Base-by-base conservation (phyloP, 2,113 vertebrate genomes). In the Tretioscincus oriximinensis region DNA sequence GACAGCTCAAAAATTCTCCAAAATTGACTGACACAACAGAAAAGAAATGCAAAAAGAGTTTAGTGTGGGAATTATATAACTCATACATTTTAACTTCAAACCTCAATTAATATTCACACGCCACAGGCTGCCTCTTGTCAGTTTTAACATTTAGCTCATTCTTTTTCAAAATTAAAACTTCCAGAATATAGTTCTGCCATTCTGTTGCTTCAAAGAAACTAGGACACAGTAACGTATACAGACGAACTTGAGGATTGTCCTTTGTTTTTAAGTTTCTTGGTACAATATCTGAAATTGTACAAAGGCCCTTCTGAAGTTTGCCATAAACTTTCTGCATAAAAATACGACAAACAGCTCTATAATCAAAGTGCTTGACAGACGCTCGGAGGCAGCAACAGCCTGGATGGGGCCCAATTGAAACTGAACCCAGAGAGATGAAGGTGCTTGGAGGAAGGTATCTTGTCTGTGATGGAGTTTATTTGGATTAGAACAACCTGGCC, bases 181-280 rank as follows among this genome's bases (percentile, higher is more conserved):
- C 28, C 71, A 28, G 76, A 79, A 21, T 6, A 73, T 72, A 66
- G 28, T 71, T 45, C 26, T 0, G 0, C 54, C 81, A 47, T 67
- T 29, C 3, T 28, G 9, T 0, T 63, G 61, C 21, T 60, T 28
- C 51, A 79, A 11, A 67, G 51, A 91, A 91, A 87, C 29, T 61
- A 54, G 90, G 87, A 41, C 69, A 28, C 0, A 11, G 29, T 84
- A 77, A 72, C 21, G n/a, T 18, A 67, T n/a, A 47, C 67, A 80
- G 79, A 82, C 45, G 81, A 81, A 79, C 49, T 78, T 61, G 31
- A 26, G 64, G 76, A 67, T 79, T 85, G 64, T 29, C 12, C 9
- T 35, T 16, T 58, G 11, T 14, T 58, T 54, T 58, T 58, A 18
- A 77, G 16, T 14, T 58, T 58, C 16, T 58, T 16, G 14, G 14